phyloP scores from a whole-genome alignment of 2,888 invertebrate species.

The Lasius fuliginosus region DNA sequence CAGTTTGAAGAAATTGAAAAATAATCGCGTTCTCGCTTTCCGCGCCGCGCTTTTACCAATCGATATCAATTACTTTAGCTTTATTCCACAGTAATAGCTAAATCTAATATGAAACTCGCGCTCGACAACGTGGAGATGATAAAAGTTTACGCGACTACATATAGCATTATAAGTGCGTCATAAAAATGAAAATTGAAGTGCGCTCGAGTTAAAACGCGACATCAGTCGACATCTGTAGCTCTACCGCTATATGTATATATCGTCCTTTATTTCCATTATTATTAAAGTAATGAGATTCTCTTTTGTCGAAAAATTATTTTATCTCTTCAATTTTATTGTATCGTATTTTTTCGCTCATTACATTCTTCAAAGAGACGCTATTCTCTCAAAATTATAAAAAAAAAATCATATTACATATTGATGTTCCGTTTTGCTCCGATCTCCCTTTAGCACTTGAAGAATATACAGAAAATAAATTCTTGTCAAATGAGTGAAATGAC shows the following conservation, averaged over 20 bases:
- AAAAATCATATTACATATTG: background rate
- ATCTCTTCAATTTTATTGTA: background rate
- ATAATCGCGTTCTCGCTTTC: background rate
- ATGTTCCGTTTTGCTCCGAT: background rate
- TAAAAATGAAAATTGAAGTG: background rate
- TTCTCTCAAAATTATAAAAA: background rate
- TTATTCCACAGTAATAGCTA: conserved; percentile 1
- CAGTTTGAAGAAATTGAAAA: background rate
- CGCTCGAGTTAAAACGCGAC: background rate
- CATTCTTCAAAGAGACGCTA: background rate
- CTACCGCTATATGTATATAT: background rate
- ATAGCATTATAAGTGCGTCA: background rate
- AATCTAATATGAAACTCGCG: background rate
- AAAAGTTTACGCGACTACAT: background rate
- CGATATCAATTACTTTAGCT: background rate
- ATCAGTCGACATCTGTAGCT: background rate
- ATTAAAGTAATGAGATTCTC: background rate
- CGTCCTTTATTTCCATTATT: background rate
- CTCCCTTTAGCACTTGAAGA: background rate
- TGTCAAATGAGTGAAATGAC: no score
- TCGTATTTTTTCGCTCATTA: background rate
- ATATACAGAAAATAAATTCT: background rate
- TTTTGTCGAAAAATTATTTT: background rate
- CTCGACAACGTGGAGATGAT: background rate
- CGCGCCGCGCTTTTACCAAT: background rate